phyloP scores from a whole-genome alignment of 2,888 invertebrate species.

The Drosophila setosimentum region DNA sequence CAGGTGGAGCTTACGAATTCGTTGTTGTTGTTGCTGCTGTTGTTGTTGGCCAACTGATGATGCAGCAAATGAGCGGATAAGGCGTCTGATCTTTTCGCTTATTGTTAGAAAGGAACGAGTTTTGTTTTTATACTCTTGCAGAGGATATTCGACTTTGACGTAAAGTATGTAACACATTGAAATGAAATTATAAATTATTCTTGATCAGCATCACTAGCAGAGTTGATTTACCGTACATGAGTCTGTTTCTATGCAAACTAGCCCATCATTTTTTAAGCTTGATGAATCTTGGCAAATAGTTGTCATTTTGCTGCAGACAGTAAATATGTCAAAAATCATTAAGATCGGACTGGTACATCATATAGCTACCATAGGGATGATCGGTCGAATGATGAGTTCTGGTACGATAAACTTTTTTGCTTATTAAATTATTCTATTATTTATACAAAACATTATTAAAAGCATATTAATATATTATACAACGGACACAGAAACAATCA shows the following conservation, averaged over 20 bases:
- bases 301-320: not conserved
- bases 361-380: not conserved
- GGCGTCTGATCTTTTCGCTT: slow-evolving; percentile 59
- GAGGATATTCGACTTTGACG: not conserved
- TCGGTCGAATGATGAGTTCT: not conserved
- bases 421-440: not conserved
- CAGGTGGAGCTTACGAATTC: slow-evolving; percentile 42
- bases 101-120: slow-evolving; percentile 65
- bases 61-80: slow-evolving; percentile 54
- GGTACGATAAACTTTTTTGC: not conserved
- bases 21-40: slow-evolving; percentile 4
- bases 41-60: slow-evolving; percentile 51
- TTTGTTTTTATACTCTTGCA: slow-evolving; percentile 31
- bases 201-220: too few relatives aligned
- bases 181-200: not conserved
- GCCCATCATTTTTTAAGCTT: not conserved
- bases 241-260: not conserved
- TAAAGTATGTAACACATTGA: not conserved
- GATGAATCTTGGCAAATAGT: not conserved
- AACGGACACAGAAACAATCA: not conserved
- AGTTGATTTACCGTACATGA: not conserved
- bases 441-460: not conserved
- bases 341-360: not conserved
- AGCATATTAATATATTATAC: not conserved
- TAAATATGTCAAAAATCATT: not conserved